phyloP scores from a whole-genome alignment of 2,113 vertebrate genomes.

The Tychaedon coryphoeus region DNA sequence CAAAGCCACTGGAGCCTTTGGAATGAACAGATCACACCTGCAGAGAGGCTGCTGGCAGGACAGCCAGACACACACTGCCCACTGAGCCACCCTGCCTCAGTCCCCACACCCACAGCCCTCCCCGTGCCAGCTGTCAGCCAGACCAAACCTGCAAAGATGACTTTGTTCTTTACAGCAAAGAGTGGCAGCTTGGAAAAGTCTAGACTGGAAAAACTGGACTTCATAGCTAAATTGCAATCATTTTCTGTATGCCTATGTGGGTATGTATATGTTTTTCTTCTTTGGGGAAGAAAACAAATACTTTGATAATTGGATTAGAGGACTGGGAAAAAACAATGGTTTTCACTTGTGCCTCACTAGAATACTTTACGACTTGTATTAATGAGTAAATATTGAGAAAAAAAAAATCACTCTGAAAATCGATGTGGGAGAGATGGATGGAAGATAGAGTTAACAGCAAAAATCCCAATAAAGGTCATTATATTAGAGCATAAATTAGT shows the following conservation, averaged over 20 bases:
- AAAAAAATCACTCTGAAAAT: neutral
- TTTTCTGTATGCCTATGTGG: neutral
- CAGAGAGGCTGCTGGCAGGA: neutral
- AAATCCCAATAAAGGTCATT: neutral
- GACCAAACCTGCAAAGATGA: neutral
- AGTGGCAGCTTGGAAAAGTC: neutral
- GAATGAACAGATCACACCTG: neutral
- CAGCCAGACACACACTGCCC: accelerated
- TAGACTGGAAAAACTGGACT: neutral
- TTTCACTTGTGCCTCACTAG: neutral
- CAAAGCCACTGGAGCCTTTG: neutral
- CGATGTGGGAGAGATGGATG: neutral
- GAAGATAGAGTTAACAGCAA: neutral
- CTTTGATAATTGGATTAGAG: neutral
- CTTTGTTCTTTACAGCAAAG: neutral
- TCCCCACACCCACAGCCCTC: neutral
- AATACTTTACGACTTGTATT: neutral
- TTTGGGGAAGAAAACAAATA: neutral
- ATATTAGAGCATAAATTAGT: neutral
- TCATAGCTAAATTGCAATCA: neutral
- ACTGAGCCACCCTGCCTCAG: accelerated
- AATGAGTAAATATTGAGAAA: neutral
- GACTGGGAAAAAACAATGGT: neutral
- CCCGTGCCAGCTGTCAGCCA: accelerated
- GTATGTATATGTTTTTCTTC: neutral